Percentiles rank a stretch among this genome's conserved stretches.
These are phyloP conservation scores for Papilio elwesi DNA, from an alignment of 2,888 invertebrate genomes.

Conservation along the genomic window DNA sequence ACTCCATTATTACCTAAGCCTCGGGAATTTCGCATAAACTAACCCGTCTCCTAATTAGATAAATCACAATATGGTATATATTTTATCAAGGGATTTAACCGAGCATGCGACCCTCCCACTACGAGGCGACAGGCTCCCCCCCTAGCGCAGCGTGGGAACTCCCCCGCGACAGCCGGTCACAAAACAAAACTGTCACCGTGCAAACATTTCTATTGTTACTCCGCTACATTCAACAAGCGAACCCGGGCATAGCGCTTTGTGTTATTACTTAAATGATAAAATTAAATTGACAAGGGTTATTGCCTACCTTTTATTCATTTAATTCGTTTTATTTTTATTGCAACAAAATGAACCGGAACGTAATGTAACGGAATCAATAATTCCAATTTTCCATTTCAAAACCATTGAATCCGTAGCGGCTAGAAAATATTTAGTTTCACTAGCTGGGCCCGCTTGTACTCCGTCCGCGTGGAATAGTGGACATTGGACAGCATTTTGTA, in stretches of 20 bases:
- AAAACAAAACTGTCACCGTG: slow-evolving; percentile 19
- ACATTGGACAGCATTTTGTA: too few relatives aligned
- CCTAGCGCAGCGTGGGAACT: slow-evolving; percentile 19
- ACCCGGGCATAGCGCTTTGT: background rate
- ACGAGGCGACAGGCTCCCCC: background rate
- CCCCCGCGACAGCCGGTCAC: background rate
- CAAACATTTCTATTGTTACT: background rate
- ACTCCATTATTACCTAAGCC: background rate
- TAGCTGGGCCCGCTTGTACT: too few relatives aligned
- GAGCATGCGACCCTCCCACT: background rate
- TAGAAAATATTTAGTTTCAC: too few relatives aligned
- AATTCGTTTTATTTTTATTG: too few relatives aligned
- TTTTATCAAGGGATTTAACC: slow-evolving; percentile 17
- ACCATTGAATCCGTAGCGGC: too few relatives aligned
- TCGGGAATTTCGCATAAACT: background rate
- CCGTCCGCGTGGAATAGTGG: too few relatives aligned
- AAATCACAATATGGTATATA: slow-evolving; percentile 9
- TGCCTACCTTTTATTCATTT: too few relatives aligned
- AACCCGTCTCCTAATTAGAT: background rate
- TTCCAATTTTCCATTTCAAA: too few relatives aligned
- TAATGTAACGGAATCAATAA: too few relatives aligned
- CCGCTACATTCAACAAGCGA: background rate
- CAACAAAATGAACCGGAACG: too few relatives aligned
- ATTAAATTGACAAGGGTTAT: too few relatives aligned
- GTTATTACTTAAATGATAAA: background rate